These are phyloP conservation scores for Anas acuta DNA, from an alignment of 2,797 vertebrate species.

Conservation along the genomic window DNA sequence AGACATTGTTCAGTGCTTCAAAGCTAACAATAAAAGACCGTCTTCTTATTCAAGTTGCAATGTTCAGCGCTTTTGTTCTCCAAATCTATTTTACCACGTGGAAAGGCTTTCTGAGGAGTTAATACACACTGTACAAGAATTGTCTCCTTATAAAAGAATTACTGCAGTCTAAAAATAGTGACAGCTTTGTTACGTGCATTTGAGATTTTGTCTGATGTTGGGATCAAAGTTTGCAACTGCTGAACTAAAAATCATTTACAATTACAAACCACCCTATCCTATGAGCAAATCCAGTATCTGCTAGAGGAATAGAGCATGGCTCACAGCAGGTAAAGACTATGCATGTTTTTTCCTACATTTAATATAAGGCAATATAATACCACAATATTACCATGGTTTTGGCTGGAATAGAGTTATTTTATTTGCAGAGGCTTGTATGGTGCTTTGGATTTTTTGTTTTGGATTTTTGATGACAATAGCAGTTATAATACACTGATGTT, in stretches of 20 bases:
- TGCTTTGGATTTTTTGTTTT: no score
- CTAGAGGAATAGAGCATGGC: not conserved
- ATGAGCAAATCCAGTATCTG: not conserved
- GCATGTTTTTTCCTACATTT: not conserved
- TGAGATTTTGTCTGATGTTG: slow-evolving; percentile 11
- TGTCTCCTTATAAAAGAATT: slow-evolving; percentile 44
- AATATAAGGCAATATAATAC: not conserved
- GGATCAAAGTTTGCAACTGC: slow-evolving; percentile 10
- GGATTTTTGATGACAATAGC: no score
- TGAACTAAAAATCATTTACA: slow-evolving; percentile 14
- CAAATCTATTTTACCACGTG: slow-evolving; percentile 58
- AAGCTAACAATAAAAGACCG: slow-evolving; percentile 50
- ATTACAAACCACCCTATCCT: not conserved
- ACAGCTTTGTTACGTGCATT: not conserved
- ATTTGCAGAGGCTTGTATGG: no score
- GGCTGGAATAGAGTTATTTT: no score
- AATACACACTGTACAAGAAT: slow-evolving; percentile 45
- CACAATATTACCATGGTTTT: not conserved
- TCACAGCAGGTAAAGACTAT: not conserved
- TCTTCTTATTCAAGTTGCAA: slow-evolving; percentile 41
- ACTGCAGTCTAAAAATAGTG: slow-evolving; percentile 13
- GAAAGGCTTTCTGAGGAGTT: slow-evolving; percentile 59
- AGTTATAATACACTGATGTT: no score
- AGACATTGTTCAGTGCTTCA: slow-evolving; percentile 49
- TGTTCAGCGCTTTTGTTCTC: slow-evolving; percentile 57